Evolutionary conservation across 1,140 invertebrate genomes (phyloP).

Genomic region (Cyrtorhinus lividipennis): DNA sequence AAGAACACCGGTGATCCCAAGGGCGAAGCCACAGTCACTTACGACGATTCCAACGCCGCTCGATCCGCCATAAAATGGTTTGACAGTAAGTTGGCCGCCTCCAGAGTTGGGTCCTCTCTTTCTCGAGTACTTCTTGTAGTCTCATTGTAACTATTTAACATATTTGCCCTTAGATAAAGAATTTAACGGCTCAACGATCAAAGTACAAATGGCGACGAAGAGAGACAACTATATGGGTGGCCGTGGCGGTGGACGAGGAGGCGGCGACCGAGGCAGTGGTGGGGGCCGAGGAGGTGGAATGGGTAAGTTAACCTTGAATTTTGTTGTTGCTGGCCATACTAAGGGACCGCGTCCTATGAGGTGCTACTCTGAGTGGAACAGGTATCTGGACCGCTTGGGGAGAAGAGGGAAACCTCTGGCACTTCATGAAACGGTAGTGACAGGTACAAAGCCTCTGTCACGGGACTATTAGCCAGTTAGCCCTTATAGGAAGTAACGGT

Average conservation of each 20-base stretch:
- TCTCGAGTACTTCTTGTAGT: not conserved
- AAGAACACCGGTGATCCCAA: constrained; percentile 84
- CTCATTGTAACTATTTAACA: too few species aligned
- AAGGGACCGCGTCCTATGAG: not conserved
- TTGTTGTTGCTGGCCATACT: not conserved
- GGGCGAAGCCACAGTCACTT: constrained; percentile 95
- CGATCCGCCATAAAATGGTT: constrained; percentile 93
- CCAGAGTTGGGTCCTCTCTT: too few species aligned
- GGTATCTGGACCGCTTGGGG: constrained; percentile 21
- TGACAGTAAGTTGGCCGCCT: constrained; percentile 44
- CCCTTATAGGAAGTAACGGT: too few species aligned
- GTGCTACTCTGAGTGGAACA: not conserved
- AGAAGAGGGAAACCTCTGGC: constrained; percentile 34
- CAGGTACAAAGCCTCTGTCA: too few species aligned
- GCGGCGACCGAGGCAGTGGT: constrained; percentile 40
- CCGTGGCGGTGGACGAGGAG: constrained; percentile 46
- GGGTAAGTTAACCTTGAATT: not conserved
- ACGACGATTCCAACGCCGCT: constrained; percentile 88
- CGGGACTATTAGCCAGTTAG: too few species aligned
- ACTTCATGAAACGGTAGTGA: not conserved
- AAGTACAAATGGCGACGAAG: constrained; percentile 84
- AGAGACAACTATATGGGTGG: constrained; percentile 63
- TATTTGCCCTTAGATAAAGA: constrained; percentile 45
- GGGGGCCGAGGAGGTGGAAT: constrained; percentile 37
- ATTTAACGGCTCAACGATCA: constrained; percentile 73